A percentile compares a stretch with the other conserved stretches of the same genome.
phyloP scores from a whole-genome alignment of 2,797 vertebrate genomes.

The Bradypodion ventrale region DNA sequence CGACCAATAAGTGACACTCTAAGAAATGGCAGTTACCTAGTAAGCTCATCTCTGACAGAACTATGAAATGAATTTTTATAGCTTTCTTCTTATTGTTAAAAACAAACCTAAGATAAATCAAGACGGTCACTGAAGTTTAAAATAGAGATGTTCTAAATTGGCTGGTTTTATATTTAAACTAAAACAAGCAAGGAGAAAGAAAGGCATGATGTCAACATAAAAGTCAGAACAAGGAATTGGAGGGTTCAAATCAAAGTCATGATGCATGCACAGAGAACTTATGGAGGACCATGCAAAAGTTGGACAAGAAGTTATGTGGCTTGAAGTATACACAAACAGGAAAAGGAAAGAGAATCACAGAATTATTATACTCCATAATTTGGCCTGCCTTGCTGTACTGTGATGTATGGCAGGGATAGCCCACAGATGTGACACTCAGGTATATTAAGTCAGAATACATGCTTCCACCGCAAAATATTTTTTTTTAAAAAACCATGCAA shows the following conservation, averaged over 20 bases:
- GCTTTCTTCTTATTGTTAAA: constrained; percentile 39
- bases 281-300: constrained; percentile 73
- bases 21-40: constrained; percentile 42
- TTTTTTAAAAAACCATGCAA: constrained; percentile 77
- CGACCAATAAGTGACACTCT: constrained; percentile 45
- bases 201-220: constrained; percentile 63
- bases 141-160: constrained; percentile 44
- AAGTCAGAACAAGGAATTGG: constrained; percentile 69
- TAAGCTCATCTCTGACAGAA: constrained; percentile 64
- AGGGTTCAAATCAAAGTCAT: constrained; percentile 71
- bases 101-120: neutral
- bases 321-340: constrained; percentile 60
- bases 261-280: constrained; percentile 76
- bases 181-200: constrained; percentile 58
- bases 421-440: constrained; percentile 97
- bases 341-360: constrained; percentile 82
- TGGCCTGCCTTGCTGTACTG: constrained; percentile 72
- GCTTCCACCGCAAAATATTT: constrained; percentile 72
- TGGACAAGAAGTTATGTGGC: constrained; percentile 63
- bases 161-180: constrained; percentile 11
- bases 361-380: constrained; percentile 75
- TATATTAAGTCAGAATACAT: constrained; percentile 84
- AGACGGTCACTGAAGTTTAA: constrained; percentile 60
- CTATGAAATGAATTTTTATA: constrained; percentile 50
- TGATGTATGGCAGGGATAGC: constrained; percentile 76